Conservation (phyloP, 1,140 invertebrate species). For the Brachionus plicatilis region DNA sequence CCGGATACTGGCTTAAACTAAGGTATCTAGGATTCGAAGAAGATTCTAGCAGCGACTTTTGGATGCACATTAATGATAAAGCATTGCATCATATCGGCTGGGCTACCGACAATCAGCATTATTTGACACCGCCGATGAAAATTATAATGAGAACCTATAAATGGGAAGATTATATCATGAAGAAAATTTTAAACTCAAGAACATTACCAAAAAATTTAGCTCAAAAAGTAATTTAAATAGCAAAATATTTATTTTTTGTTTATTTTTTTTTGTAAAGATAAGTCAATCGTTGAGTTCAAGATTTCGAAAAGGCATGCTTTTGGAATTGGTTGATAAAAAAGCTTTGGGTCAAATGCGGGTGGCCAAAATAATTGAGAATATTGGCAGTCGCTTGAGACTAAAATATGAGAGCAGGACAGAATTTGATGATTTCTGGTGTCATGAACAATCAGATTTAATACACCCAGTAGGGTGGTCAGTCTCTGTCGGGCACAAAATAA, state of each 20-base stretch:
- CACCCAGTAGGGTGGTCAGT: slow-evolving; percentile 90
- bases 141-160: slow-evolving; percentile 60
- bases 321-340: slow-evolving; percentile 93
- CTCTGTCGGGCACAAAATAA: slow-evolving; percentile 72
- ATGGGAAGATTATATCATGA: slow-evolving; percentile 89
- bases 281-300: slow-evolving; percentile 46
- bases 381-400: slow-evolving; percentile 81
- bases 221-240: slow-evolving; percentile 64
- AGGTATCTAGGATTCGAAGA: slow-evolving; percentile 15
- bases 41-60: not conserved
- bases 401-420: slow-evolving; percentile 74
- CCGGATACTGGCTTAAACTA: slow-evolving; percentile 21
- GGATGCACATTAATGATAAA: slow-evolving; percentile 17
- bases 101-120: slow-evolving; percentile 5
- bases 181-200: slow-evolving; percentile 79
- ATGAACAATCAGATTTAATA: slow-evolving; percentile 84
- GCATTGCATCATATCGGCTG: slow-evolving; percentile 5
- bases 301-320: slow-evolving; percentile 66
- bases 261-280: not conserved
- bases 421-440: slow-evolving; percentile 77
- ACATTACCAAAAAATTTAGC: slow-evolving; percentile 86
- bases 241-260: not conserved
- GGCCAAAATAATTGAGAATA: slow-evolving; percentile 77
- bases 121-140: slow-evolving; percentile 20
- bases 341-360: slow-evolving; percentile 82